These are phyloP conservation scores for Neolamprologus caudopunctatus DNA, from an alignment of 2,113 vertebrate species.

Conservation along the genomic window DNA sequence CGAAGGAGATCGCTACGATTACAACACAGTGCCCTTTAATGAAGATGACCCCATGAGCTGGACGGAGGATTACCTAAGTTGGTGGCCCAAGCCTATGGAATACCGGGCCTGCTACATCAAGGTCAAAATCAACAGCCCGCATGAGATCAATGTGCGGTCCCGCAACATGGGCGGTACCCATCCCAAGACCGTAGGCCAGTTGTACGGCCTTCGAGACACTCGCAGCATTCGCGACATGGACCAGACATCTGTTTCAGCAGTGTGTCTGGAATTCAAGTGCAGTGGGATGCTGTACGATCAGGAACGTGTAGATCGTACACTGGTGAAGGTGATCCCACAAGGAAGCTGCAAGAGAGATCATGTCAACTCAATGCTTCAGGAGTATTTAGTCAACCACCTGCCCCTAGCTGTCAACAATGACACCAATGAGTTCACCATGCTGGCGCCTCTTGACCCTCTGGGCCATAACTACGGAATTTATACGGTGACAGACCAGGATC, in stretches of 20 bases:
- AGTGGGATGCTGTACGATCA: constrained; percentile 96
- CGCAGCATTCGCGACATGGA: constrained; percentile 82
- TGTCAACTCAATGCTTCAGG: constrained; percentile 87
- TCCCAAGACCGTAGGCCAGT: constrained; percentile 82
- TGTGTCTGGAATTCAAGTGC: constrained; percentile 96
- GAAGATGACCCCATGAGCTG: constrained; percentile 96
- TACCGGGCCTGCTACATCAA: constrained; percentile 96
- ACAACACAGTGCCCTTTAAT: constrained; percentile 91
- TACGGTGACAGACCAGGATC: constrained; percentile 95
- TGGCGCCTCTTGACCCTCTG: constrained; percentile 90
- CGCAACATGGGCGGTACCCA: constrained; percentile 95
- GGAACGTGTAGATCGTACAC: constrained; percentile 86
- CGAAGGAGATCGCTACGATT: constrained; percentile 89
- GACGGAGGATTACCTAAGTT: constrained; percentile 92
- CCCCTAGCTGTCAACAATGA: constrained; percentile 93
- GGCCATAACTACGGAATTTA: constrained; percentile 99
- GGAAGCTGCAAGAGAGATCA: constrained; percentile 83
- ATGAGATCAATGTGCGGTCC: constrained; percentile 90
- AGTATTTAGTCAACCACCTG: constrained; percentile 94
- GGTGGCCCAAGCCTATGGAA: constrained; percentile 98
- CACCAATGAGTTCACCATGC: constrained; percentile 93
- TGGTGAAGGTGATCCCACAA: constrained; percentile 90
- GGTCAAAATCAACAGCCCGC: constrained; percentile 81
- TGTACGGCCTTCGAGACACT: constrained; percentile 92
- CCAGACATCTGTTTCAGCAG: constrained; percentile 74